A percentile compares a stretch with the other conserved stretches of the same genome.
These are phyloP conservation scores for Magallana gigas DNA, from an alignment of 1,140 invertebrate species.

Conservation along the genomic window DNA sequence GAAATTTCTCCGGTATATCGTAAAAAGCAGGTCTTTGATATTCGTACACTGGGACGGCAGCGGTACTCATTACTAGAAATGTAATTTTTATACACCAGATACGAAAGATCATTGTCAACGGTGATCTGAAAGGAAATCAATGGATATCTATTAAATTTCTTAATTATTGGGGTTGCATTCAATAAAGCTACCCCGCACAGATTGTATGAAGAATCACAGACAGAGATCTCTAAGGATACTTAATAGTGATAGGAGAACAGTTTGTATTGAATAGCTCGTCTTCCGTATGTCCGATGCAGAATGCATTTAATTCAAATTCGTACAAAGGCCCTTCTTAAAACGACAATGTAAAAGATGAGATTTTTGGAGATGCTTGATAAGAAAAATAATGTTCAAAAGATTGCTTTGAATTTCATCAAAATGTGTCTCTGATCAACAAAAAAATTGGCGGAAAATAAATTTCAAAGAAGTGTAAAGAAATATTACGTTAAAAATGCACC, in stretches of 20 bases:
- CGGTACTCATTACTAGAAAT: not conserved
- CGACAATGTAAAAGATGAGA: too few species aligned
- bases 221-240: not conserved
- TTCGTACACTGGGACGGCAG: not conserved
- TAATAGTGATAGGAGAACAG: not conserved
- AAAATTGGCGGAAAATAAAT: too few species aligned
- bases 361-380: too few species aligned
- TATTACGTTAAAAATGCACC: too few species aligned
- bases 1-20: not conserved
- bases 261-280: not conserved
- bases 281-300: not conserved
- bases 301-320: too few species aligned
- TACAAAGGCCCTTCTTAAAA: too few species aligned
- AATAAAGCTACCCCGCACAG: not conserved
- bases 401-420: too few species aligned
- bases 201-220: not conserved
- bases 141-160: not conserved
- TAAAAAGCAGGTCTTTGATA: constrained; percentile 6
- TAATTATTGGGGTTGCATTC: not conserved
- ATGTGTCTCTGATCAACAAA: too few species aligned
- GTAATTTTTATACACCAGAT: not conserved
- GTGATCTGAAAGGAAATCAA: constrained; percentile 27
- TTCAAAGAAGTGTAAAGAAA: too few species aligned
- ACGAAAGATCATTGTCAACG: not conserved
- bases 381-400: too few species aligned